Evolutionary conservation across 2,113 vertebrate genomes (phyloP).

Genomic region (Brevimyrus niger): DNA sequence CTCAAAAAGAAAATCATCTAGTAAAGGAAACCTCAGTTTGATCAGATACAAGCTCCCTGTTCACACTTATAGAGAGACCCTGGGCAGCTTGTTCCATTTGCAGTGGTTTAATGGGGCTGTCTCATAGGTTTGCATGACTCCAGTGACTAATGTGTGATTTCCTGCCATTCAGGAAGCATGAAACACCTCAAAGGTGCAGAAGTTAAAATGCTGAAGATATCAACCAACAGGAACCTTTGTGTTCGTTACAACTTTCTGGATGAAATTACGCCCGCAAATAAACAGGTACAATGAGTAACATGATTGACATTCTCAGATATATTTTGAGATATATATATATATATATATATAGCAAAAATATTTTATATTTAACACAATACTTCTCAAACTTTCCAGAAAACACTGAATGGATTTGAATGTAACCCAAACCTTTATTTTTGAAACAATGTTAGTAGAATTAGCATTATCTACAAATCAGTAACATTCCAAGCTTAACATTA

Average conservation of each 20-base stretch:
- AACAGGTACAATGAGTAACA: slow-evolving; percentile 41
- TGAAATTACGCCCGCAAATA: slow-evolving; percentile 14
- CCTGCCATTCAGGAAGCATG: slow-evolving; percentile 44
- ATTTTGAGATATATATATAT: not conserved
- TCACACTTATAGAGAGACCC: not conserved
- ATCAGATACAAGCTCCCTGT: not conserved
- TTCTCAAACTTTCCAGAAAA: not conserved
- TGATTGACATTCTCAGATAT: too few relatives aligned
- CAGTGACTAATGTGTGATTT: not conserved
- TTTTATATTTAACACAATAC: not conserved
- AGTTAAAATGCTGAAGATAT: slow-evolving; percentile 39
- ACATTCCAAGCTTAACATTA: not conserved
- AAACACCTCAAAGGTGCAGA: slow-evolving; percentile 42
- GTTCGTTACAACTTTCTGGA: slow-evolving; percentile 47
- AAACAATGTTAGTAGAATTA: not conserved
- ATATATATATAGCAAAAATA: not conserved
- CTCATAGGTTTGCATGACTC: not conserved
- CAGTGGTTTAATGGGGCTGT: not conserved
- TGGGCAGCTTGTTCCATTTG: not conserved
- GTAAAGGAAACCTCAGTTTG: not conserved
- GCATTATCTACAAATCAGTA: not conserved
- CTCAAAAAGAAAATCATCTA: not conserved
- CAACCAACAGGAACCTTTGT: slow-evolving; percentile 50
- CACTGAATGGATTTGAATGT: not conserved
- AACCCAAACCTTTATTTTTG: not conserved